Base-by-base conservation (phyloP, 2,113 vertebrate genomes). In the Muntiacus reevesi region DNA sequence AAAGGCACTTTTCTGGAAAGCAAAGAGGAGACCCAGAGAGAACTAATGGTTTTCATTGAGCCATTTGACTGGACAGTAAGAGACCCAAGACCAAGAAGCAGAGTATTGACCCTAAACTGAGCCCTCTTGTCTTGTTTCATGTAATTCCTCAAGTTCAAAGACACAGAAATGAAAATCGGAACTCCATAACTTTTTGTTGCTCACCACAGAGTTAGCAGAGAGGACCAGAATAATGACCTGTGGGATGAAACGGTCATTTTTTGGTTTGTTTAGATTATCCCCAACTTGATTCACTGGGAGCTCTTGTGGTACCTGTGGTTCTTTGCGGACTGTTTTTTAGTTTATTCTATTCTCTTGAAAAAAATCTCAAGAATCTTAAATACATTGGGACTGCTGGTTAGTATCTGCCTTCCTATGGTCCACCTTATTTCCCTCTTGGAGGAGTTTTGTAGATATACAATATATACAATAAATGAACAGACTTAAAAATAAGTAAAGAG, bases 401-500 rank as follows among this genome's bases (percentile, higher is more conserved):
- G 30, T 7, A 36, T 59, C 33, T 86, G 47, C 19, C 54, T 94
- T 92, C 59, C 23, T 25, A 5, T 76, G 27, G 27, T 15, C 8
- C 3, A 83, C 17, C 25, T 81, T 16, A 95, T 60, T 94, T 94
- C 40, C 10, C 27, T 81, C 19, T 85, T 40, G n/a, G 0, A 47
- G 43, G 23, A 62, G 2, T 79, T 91, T 50, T 79, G 1, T 33
- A 84, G 5, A 1, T 76, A 82, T 8, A 76, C 6, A 50, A 87
- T 64, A 62, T 40, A 71, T n/a, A 52, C 19, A 84, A 33, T 45
- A 82, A 89, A 36, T 47, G 11, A 78, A 28, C 10, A 57, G 43
- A 27, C 14, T 17, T 87, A 78, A 47, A 94, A 64, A 87, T 83
- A 94, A 84, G 28, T 88, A 88, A 92, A 76, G 16, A 50, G 43